A percentile compares a stretch with the other conserved stretches of the same genome.
These are phyloP conservation scores for Dolichallabes microphthalmus DNA, from an alignment of 2,113 vertebrate genomes.

Conservation along the genomic window DNA sequence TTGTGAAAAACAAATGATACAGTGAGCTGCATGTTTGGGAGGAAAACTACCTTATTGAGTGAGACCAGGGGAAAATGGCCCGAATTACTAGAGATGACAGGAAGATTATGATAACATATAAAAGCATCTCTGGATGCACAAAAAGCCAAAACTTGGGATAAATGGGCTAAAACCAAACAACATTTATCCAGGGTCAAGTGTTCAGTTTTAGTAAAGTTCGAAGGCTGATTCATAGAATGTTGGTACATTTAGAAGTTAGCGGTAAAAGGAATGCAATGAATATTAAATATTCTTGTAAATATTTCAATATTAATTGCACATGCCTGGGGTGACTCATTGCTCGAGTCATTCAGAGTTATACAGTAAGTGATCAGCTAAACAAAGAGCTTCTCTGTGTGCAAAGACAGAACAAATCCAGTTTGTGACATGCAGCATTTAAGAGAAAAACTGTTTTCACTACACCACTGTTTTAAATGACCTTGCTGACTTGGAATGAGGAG, in stretches of 20 bases:
- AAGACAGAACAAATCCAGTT: slow-evolving; percentile 1
- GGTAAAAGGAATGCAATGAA: neutral
- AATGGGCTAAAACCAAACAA: neutral
- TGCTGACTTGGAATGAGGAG: neutral
- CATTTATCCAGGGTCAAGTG: too few relatives aligned
- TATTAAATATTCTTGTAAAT: neutral
- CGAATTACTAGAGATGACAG: neutral
- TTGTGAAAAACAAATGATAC: neutral
- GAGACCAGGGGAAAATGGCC: neutral
- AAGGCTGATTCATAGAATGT: neutral
- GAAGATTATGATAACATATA: neutral
- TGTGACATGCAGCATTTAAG: slow-evolving; percentile 26
- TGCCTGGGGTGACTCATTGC: neutral
- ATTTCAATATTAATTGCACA: slow-evolving; percentile 10
- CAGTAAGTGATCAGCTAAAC: slow-evolving; percentile 6
- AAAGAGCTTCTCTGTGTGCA: slow-evolving; percentile 2
- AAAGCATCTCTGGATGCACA: neutral
- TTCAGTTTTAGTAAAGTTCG: neutral
- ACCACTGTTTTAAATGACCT: neutral
- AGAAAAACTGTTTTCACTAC: neutral
- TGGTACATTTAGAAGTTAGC: neutral
- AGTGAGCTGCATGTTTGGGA: neutral
- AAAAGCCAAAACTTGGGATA: neutral
- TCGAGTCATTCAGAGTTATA: slow-evolving; percentile 1
- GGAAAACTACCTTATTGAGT: neutral